phyloP scores from a whole-genome alignment of 2,113 vertebrate genomes.

The Albula goreensis region DNA sequence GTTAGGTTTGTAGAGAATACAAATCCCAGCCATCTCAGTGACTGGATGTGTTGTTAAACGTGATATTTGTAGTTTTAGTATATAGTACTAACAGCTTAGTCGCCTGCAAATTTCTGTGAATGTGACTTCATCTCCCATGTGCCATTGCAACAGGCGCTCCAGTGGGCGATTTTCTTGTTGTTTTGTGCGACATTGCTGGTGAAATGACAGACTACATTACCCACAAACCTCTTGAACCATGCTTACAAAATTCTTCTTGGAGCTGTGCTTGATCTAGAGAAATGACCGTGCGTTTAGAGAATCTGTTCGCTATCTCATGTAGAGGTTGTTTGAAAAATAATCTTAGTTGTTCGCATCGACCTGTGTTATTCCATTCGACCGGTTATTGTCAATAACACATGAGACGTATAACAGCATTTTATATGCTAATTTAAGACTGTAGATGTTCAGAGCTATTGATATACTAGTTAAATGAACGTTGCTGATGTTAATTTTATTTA shows the following conservation, averaged over 20 bases:
- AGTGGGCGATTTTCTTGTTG: neutral
- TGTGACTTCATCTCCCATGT: neutral
- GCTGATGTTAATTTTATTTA: too few relatives aligned
- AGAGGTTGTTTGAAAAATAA: too few relatives aligned
- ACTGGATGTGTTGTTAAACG: neutral
- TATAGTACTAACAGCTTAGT: neutral
- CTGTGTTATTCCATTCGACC: neutral
- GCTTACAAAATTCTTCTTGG: neutral
- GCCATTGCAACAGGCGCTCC: neutral
- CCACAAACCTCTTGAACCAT: neutral
- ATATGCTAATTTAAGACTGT: too few relatives aligned
- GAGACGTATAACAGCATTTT: too few relatives aligned
- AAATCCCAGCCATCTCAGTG: neutral
- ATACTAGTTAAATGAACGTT: too few relatives aligned
- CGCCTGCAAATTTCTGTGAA: neutral
- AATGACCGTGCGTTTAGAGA: neutral
- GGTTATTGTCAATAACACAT: too few relatives aligned
- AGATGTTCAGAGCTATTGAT: too few relatives aligned
- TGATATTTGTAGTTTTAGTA: constrained; percentile 24
- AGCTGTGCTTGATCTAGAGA: neutral
- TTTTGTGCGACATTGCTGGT: neutral
- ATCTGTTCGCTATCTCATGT: neutral
- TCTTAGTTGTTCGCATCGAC: neutral
- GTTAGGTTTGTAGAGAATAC: constrained; percentile 3
- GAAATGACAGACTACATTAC: constrained; percentile 12